phyloP scores from a whole-genome alignment of 2,113 vertebrate genomes.

The Aphelocoma coerulescens region DNA sequence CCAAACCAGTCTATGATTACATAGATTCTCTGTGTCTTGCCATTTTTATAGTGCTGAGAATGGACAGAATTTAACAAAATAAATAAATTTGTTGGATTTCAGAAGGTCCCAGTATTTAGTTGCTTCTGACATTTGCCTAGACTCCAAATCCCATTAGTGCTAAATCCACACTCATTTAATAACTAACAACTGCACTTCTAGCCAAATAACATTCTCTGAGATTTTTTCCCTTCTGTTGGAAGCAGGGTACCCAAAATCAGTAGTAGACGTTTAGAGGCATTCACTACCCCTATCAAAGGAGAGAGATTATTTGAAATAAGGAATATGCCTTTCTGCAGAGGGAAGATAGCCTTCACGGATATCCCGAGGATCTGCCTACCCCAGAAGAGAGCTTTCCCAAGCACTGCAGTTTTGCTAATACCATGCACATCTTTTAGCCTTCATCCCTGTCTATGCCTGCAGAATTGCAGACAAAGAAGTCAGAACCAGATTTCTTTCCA shows the following conservation, averaged over 20 bases:
- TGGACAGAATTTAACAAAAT: neutral
- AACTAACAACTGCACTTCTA: neutral
- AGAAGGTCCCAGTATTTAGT: neutral
- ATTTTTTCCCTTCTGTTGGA: neutral
- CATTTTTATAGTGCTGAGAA: neutral
- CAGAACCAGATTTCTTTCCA: neutral
- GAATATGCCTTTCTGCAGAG: neutral
- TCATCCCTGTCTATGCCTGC: neutral
- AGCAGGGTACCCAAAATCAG: neutral
- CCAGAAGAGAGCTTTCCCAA: neutral
- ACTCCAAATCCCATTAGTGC: neutral
- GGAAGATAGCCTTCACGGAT: neutral
- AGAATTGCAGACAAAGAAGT: neutral
- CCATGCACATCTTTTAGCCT: neutral
- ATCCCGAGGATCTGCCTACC: neutral
- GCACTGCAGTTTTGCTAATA: neutral
- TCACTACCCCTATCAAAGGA: neutral
- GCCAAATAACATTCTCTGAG: neutral
- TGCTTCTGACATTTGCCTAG: neutral
- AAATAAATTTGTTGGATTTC: neutral
- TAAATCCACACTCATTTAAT: constrained; percentile 3
- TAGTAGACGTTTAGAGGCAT: neutral
- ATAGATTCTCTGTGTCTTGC: neutral
- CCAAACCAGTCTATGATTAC: neutral
- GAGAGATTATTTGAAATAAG: neutral